Conservation (phyloP, 1,140 invertebrate genomes). For the Ips nitidus region DNA sequence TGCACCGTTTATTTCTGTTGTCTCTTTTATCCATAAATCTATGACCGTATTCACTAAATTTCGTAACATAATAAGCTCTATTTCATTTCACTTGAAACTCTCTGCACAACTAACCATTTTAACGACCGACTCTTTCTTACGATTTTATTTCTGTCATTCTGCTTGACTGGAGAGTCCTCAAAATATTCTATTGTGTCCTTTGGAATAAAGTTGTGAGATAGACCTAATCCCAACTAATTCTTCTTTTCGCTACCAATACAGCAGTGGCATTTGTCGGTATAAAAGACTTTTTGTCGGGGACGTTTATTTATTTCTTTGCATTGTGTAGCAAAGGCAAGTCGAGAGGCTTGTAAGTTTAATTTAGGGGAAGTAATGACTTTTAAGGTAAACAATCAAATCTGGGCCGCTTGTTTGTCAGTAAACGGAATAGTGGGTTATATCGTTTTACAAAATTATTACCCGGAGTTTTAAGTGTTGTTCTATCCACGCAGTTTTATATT, state of each 20-base stretch:
- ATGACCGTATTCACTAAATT: too few species aligned
- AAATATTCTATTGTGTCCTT: slow-evolving; percentile 9
- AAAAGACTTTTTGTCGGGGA: slow-evolving; percentile 2
- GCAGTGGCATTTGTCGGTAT: background rate
- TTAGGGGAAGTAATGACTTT: slow-evolving; percentile 12
- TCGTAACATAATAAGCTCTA: too few species aligned
- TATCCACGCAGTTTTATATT: too few species aligned
- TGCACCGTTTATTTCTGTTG: too few species aligned
- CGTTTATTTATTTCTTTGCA: slow-evolving; percentile 9
- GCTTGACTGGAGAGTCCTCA: slow-evolving; percentile 10
- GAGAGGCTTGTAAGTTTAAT: slow-evolving; percentile 7
- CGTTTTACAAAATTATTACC: too few species aligned
- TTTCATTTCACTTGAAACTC: background rate
- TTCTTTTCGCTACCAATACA: slow-evolving; percentile 1
- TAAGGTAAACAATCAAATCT: background rate
- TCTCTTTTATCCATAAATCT: too few species aligned
- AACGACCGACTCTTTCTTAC: slow-evolving; percentile 2
- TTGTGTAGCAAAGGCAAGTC: slow-evolving; percentile 9
- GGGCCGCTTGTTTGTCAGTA: background rate
- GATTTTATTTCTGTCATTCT: slow-evolving; percentile 6
- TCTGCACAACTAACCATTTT: slow-evolving; percentile 4
- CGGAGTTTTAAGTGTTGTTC: too few species aligned
- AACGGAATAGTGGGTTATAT: too few species aligned
- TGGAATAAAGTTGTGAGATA: slow-evolving; percentile 2
- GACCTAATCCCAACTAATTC: slow-evolving; percentile 4